Evolutionary conservation across 1,140 invertebrate genomes (phyloP), one percentile per base, ranked within the genome.

Genomic region (Trachelipus rathkii): DNA sequence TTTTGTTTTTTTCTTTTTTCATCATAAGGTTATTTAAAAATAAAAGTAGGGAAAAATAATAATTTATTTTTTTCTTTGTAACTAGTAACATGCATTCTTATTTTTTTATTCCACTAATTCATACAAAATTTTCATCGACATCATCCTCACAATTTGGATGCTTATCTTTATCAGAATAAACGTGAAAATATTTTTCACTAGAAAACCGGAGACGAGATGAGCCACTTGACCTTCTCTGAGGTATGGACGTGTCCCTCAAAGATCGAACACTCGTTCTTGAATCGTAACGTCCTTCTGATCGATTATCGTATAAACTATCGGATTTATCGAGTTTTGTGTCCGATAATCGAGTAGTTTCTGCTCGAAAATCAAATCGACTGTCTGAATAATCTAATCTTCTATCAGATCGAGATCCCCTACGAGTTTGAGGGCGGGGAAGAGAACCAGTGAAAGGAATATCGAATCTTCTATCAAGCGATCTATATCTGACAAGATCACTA

Each of bases 121-220:
- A 80, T 80, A 80, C 76, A 80, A 80, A 80, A 80, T 76, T 80
- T 69, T 80, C 79, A 75, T 80, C 79, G 50, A 75, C 75, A 73
- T 80, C 79, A 69, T 80, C 70, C 45, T 77, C 60, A 60, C 79
- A 74, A 44, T 75, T 74, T 23, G 77, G 79, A 46, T 73, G 72
- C 71, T 80, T 80, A 15, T 80, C 79, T 69, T 80, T 80, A 71
- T 80, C 79, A 72, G 76, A 76, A 44, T 80, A 80, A 71, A 80
- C 76, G 50, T 80, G 79, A 71, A 77, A 80, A 71, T 80, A 76
- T 70, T 80, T 80, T 60, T 77, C 79, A 44, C 77, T 75, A 33
- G 73, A 75, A 70, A 80, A 80, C 10, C 79, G 69, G 53, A 77
- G 70, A 10, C 79, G 73, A 21, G 76, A 72, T 10, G 76, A 77